Conservation (phyloP, 2,797 vertebrate genomes). For the Odontamblyopus lacepedii region DNA sequence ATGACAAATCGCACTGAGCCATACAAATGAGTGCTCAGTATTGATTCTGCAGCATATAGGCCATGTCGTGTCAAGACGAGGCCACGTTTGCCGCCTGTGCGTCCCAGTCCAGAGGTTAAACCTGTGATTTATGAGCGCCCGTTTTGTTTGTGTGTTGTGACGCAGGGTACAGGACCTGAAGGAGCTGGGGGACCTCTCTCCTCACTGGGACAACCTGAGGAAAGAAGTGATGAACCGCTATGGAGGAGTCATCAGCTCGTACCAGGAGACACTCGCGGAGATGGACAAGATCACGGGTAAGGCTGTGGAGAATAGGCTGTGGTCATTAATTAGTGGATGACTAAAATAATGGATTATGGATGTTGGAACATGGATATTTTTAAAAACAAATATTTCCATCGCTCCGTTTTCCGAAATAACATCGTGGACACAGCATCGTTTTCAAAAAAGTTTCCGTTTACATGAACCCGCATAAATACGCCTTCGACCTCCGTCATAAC, state of each 20-base stretch:
- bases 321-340: no score
- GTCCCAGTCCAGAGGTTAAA: not conserved
- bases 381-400: no score
- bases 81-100: not conserved
- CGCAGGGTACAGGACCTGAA: constrained; percentile 91
- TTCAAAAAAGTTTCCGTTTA: no score
- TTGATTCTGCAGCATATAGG: constrained; percentile 7
- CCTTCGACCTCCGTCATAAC: no score
- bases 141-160: constrained; percentile 19
- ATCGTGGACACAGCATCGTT: no score
- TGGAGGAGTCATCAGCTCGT: constrained; percentile 87
- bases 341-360: no score
- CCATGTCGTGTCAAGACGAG: not conserved
- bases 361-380: no score
- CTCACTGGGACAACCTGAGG: constrained; percentile 96
- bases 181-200: constrained; percentile 92
- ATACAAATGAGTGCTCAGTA: not conserved
- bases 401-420: no score
- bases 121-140: not conserved
- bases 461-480: no score
- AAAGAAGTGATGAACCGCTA: constrained; percentile 92
- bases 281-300: constrained; percentile 91
- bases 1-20: not conserved
- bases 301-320: not conserved
- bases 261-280: constrained; percentile 91